Evolutionary conservation across 1,140 invertebrate genomes (phyloP).

Genomic region (Hypsibius dujardini): DNA sequence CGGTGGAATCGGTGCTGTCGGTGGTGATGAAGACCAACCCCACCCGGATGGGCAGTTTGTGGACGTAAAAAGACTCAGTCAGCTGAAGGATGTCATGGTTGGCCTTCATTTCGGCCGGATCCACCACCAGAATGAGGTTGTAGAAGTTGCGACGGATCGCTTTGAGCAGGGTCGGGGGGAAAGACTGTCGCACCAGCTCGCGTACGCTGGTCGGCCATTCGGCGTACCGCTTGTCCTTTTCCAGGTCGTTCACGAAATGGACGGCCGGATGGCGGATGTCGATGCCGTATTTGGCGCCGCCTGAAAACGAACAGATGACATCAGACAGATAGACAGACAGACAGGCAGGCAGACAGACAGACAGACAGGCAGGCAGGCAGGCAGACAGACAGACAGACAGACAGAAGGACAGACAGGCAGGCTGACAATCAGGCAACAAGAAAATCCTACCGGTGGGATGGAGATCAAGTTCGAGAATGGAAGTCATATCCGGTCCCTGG

Average conservation of each 20-base stretch:
- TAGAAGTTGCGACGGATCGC: constrained; percentile 24
- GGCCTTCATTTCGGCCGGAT: constrained; percentile 50
- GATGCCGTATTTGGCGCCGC: constrained; percentile 55
- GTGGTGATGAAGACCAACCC: constrained; percentile 33
- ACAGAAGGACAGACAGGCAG: too few species aligned
- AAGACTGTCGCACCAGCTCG: constrained; percentile 78
- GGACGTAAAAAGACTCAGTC: constrained; percentile 72
- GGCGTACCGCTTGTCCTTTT: constrained; percentile 64
- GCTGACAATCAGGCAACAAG: too few species aligned
- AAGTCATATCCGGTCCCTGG: constrained; percentile 54
- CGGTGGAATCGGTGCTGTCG: constrained; percentile 30
- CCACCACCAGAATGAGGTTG: constrained; percentile 47
- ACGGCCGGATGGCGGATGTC: constrained; percentile 80
- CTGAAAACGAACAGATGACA: constrained; percentile 24
- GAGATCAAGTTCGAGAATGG: constrained; percentile 31
- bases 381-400: too few species aligned
- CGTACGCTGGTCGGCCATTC: constrained; percentile 70
- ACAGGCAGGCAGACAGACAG: too few species aligned
- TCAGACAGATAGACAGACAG: too few species aligned
- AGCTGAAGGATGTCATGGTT: constrained; percentile 59
- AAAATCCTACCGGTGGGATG: constrained; percentile 28
- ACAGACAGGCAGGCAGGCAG: too few species aligned
- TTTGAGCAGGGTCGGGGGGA: constrained; percentile 84
- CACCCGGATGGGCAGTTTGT: constrained; percentile 49
- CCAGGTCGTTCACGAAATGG: constrained; percentile 85